A percentile compares a stretch with the other conserved stretches of the same genome.
phyloP scores from a whole-genome alignment of 2,113 vertebrate genomes.

The Bostrychus sinensis region DNA sequence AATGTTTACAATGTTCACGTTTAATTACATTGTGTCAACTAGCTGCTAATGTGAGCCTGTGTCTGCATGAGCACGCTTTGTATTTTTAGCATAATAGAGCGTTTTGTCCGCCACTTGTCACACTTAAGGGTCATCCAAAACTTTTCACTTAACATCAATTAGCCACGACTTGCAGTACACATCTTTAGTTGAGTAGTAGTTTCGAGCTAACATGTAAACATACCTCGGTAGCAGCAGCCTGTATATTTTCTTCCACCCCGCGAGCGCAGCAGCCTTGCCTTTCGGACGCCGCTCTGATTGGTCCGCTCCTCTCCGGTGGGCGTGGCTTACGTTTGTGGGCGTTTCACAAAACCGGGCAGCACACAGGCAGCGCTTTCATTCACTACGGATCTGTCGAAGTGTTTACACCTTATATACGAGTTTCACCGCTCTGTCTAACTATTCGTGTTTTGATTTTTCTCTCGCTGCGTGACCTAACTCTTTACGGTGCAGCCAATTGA shows the following conservation, averaged over 20 bases:
- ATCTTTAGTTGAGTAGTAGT: background rate
- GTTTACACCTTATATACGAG: background rate
- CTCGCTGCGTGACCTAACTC: slow-evolving; percentile 1
- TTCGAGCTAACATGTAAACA: slow-evolving; percentile 9
- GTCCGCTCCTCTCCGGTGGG: slow-evolving; percentile 10
- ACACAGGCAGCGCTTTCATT: slow-evolving; percentile 47
- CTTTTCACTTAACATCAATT: background rate
- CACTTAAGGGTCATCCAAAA: background rate
- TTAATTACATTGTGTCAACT: slow-evolving; percentile 9
- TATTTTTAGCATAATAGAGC: background rate
- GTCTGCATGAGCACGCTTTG: background rate
- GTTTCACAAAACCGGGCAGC: slow-evolving; percentile 67
- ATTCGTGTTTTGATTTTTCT: background rate
- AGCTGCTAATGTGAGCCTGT: background rate
- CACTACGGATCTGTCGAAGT: slow-evolving; percentile 57
- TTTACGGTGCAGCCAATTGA: background rate
- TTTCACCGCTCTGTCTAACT: background rate
- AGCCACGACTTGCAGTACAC: background rate
- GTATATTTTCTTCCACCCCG: background rate
- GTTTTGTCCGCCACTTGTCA: background rate
- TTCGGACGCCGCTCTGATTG: slow-evolving; percentile 70
- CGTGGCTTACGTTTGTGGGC: slow-evolving; percentile 29
- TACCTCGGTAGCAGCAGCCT: background rate
- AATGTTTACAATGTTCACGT: background rate
- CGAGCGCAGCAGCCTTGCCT: background rate